A percentile compares a stretch with the other conserved stretches of the same genome.
These are phyloP conservation scores for Limnodromus scolopaceus DNA, from an alignment of 2,797 vertebrate genomes.

Conservation along the genomic window DNA sequence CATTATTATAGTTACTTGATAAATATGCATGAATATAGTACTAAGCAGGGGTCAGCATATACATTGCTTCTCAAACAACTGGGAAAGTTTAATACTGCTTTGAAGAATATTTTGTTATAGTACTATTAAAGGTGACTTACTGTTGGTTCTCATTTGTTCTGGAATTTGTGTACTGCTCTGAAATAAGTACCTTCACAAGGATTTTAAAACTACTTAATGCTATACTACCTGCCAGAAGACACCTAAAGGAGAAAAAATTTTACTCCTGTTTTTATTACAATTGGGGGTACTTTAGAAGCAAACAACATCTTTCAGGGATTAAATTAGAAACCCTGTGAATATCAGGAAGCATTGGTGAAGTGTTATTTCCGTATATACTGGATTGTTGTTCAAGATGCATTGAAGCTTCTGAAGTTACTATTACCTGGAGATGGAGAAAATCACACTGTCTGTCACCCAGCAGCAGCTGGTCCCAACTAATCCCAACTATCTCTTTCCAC, in stretches of 20 bases:
- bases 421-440: neutral
- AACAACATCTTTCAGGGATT: neutral
- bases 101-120: slow-evolving; percentile 23
- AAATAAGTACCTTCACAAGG: neutral
- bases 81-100: slow-evolving; percentile 6
- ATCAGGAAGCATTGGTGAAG: neutral
- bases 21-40: neutral
- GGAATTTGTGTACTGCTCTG: neutral
- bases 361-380: neutral
- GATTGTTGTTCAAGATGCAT: neutral
- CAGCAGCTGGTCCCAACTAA: neutral
- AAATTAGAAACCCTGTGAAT: neutral
- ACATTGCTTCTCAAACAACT: neutral
- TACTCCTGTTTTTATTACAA: neutral
- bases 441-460: neutral
- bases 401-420: neutral
- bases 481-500: neutral
- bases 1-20: neutral
- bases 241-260: neutral
- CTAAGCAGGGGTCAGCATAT: neutral
- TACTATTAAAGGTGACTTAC: slow-evolving; percentile 18
- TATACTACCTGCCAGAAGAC: neutral
- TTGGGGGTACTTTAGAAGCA: neutral
- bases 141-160: slow-evolving; percentile 6
- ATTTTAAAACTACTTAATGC: neutral